Evolutionary conservation across 2,113 vertebrate genomes (phyloP).

Genomic region (Thamnophis sirtalis): DNA sequence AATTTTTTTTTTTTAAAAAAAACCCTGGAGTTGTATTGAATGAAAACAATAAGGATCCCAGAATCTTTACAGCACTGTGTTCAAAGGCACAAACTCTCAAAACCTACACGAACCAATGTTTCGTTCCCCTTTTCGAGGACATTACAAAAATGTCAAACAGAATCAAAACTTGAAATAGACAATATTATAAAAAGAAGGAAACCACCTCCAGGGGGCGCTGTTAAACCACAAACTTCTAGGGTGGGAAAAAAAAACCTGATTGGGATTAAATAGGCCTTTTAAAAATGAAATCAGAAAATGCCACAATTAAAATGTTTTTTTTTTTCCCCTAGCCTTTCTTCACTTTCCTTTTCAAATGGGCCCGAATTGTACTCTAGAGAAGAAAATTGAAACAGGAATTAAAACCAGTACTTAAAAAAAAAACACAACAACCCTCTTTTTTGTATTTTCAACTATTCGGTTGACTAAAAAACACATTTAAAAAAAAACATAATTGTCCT

Average conservation of each 20-base stretch:
- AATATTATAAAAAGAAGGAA: not conserved
- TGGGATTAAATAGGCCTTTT: accelerated
- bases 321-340: not conserved
- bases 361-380: slow-evolving; percentile 48
- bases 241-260: accelerated
- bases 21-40: not conserved
- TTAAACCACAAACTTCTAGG: slow-evolving; percentile 37
- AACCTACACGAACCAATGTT: not conserved
- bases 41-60: slow-evolving; percentile 23
- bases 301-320: slow-evolving; percentile 11
- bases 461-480: slow-evolving; percentile 42
- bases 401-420: slow-evolving; percentile 10
- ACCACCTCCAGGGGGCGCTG: slow-evolving; percentile 62
- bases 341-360: slow-evolving; percentile 46
- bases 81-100: not conserved
- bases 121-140: not conserved
- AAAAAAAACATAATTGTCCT: not conserved
- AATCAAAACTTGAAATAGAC: not conserved
- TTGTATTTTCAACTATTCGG: slow-evolving; percentile 46
- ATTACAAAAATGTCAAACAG: slow-evolving; percentile 1
- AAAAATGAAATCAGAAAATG: not conserved
- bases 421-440: slow-evolving; percentile 15
- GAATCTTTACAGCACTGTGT: slow-evolving; percentile 10
- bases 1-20: no score
- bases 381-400: slow-evolving; percentile 62